phyloP scores from a whole-genome alignment of 2,888 invertebrate genomes.

The Acanthosepion lycidas region DNA sequence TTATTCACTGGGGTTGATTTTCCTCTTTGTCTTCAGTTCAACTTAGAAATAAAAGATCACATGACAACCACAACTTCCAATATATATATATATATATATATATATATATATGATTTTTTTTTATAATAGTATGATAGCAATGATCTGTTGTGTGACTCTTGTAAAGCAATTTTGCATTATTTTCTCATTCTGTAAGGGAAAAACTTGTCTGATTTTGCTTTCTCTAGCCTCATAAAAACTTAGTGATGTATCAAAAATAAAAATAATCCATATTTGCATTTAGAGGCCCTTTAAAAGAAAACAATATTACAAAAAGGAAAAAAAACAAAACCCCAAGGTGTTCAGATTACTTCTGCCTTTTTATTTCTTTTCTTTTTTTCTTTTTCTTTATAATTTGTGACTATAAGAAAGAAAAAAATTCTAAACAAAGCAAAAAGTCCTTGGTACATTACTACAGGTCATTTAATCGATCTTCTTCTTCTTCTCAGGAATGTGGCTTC shows the following conservation, averaged over 20 bases:
- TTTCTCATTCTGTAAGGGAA: too few relatives aligned
- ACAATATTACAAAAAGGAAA: not conserved
- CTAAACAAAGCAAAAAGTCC: not conserved
- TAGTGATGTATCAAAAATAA: not conserved
- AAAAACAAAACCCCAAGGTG: not conserved
- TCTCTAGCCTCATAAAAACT: not conserved
- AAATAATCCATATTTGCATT: not conserved
- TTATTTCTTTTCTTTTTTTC: not conserved
- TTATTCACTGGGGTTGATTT: not conserved
- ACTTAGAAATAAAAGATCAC: too few relatives aligned
- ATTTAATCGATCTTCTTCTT: not conserved
- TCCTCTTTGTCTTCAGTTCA: not conserved
- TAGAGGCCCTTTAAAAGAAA: not conserved
- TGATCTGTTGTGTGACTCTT: not conserved
- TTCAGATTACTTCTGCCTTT: not conserved
- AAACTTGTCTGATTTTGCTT: not conserved
- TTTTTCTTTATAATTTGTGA: not conserved
- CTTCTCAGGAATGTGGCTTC: not conserved
- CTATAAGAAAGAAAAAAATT: not conserved
- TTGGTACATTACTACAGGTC: conserved; percentile 14
- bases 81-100: too few relatives aligned
- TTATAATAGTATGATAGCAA: too few relatives aligned
- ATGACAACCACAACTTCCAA: too few relatives aligned
- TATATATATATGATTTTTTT: too few relatives aligned
- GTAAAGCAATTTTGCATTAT: not conserved